Evolutionary conservation across 37 sponge, comb jelly and placozoan genomes (phyloP), one percentile per base, ranked within the genome.

Genomic region (Aphrocallistes beatrix): DNA sequence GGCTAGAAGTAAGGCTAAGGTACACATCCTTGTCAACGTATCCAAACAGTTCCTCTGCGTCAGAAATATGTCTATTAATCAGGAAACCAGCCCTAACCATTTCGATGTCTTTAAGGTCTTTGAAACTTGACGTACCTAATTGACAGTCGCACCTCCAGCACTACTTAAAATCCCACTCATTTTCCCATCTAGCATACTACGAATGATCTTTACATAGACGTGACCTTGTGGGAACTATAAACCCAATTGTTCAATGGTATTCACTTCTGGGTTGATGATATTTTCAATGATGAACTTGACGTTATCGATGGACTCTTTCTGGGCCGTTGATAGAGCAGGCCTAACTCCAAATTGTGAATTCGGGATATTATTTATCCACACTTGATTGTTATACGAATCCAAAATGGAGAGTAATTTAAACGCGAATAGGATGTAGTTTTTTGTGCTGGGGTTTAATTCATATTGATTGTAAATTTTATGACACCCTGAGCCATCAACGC

Each of bases 381-480:
- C 8, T 13, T 32, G 75, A 19, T 19, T 19, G 75, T 13, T 60
- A 13, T 3, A 8, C n/a, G 75, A 60, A 28, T 60, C 75, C 10
- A 25, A 6, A 13, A 60, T 60, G 1, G 75, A 60, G 3, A 60
- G 21, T 19, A 60, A 6, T 60, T 60, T 60, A 13, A 60, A 60
- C n/a, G 75, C 75, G 21, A 60, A 60, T 6, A 60, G 21, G 6
- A 60, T 19, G n/a, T 25, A 60, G 75, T 60, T 60, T 60, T 60
- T 60, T 28, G 75, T 60, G 25, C 34, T 60, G 21, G 75, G 75
- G 21, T 60, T 60, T 28, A 60, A 28, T 28, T 60, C 34, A 28
- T 32, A 60, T 60, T 28, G 75, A 60, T 60, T 60, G n/a, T 60
- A 60, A 60, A 60, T 60, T 60, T 60, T 19, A 60, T 60, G 75